Conservation (phyloP, 2,797 vertebrate genomes). For the Paratrypauchen microcephalus region DNA sequence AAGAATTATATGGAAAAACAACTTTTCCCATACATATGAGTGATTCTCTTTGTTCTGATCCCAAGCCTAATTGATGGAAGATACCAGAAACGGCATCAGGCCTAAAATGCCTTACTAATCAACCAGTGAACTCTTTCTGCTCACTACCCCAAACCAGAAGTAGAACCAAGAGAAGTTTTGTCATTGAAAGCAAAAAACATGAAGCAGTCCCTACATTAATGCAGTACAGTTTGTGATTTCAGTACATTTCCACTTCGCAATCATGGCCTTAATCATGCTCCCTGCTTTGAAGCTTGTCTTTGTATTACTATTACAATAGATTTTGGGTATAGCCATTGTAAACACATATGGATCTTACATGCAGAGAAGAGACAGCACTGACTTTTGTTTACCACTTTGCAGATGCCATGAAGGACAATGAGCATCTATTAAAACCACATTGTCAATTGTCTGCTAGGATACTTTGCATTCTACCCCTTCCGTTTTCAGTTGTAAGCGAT, state of each 20-base stretch:
- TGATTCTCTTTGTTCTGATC: no score
- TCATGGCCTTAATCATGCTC: constrained; percentile 16
- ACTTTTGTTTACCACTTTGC: constrained; percentile 67
- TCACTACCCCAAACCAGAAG: background rate
- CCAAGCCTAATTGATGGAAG: no score
- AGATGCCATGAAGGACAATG: constrained; percentile 60
- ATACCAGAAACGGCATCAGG: background rate
- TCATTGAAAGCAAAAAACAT: background rate
- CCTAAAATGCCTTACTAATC: background rate
- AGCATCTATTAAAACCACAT: constrained; percentile 66
- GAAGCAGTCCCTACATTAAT: background rate
- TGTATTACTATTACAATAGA: constrained; percentile 47
- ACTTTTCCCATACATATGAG: no score
- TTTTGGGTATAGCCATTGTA: constrained; percentile 53
- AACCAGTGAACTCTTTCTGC: background rate
- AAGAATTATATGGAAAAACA: no score
- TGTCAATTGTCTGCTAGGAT: constrained; percentile 64
- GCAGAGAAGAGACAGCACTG: constrained; percentile 52
- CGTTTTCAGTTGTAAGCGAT: constrained; percentile 44
- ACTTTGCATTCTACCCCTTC: constrained; percentile 56
- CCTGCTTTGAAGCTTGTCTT: constrained; percentile 44
- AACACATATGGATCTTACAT: constrained; percentile 60
- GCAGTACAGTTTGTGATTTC: background rate
- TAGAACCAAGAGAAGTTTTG: background rate
- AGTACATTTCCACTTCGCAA: background rate